A percentile compares a stretch with the other conserved stretches of the same genome.
Conservation (phyloP, 2,888 invertebrate genomes). For the Vannuccia rotundouncinata region DNA sequence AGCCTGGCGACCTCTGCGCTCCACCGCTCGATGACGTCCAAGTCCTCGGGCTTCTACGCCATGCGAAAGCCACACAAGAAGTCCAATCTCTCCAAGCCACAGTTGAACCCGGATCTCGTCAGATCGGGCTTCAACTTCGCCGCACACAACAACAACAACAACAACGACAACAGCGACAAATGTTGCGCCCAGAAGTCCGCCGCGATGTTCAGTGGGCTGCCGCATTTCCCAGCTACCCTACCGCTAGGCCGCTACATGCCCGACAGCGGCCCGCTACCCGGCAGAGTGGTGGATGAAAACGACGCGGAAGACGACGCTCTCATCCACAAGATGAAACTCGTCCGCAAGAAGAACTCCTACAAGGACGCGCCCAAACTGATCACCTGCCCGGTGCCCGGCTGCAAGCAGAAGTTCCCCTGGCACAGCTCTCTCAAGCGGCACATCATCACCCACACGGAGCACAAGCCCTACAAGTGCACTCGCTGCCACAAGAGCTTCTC, state of each 20-base stretch:
- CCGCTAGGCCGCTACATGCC: background rate
- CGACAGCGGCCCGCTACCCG: background rate
- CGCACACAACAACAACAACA: background rate
- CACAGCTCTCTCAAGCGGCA: conserved; percentile 87
- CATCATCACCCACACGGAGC: conserved; percentile 84
- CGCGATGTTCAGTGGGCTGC: background rate
- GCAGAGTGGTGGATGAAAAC: too few relatives aligned
- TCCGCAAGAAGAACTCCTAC: conserved; percentile 74
- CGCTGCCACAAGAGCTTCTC: conserved; percentile 87
- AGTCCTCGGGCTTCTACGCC: background rate
- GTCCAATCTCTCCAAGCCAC: conserved; percentile 6
- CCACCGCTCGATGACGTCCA: background rate
- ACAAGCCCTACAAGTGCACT: conserved; percentile 89
- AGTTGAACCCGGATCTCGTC: conserved; percentile 10
- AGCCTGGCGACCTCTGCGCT: background rate
- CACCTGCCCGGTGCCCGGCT: conserved; percentile 72
- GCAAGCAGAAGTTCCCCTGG: conserved; percentile 90
- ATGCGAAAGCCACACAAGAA: conserved; percentile 13
- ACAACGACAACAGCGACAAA: background rate
- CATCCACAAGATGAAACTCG: background rate
- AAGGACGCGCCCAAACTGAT: conserved; percentile 88
- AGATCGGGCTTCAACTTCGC: background rate
- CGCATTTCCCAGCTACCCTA: background rate
- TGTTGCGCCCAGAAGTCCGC: background rate
- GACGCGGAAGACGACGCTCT: background rate